Evolutionary conservation across 1,140 invertebrate genomes (phyloP), one percentile per base, ranked within the genome.

Genomic region (Idris sp.): DNA sequence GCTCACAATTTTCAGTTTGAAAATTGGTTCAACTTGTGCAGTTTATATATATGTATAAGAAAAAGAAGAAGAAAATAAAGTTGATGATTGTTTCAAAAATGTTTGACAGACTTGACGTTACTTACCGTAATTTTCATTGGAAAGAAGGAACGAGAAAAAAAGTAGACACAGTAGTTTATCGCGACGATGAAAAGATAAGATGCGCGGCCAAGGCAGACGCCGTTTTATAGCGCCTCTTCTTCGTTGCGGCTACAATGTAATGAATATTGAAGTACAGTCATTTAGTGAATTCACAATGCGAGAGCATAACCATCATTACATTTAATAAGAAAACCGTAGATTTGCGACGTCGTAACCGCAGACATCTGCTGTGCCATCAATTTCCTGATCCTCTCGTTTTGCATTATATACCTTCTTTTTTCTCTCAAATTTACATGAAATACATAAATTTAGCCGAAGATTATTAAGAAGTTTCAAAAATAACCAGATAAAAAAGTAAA

Each of bases 261-360:
- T 75, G 69, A 77, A 82, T 71, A 78, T 79, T 74, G 75, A 83
- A 83, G 81, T 56, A 83, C 76, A 79, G 80, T 84, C 62, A 86
- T 85, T 85, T 79, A 68, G 56, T 30, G 62, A 61, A 79, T 79
- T 79, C 82, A 82, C 81, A 82, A 82, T 80, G 75, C 75, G 69
- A 79, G 79, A 77, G 75, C 76, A 80, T 79, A 79, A 68, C 84
- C 75, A 49, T 85, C 78, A 86, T 86, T 86, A 83, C 69, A 83
- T 78, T 78, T 85, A 82, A 86, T 86, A 86, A 83, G 81, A 80
- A 83, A 87, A 86, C 86, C 86, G 86, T 85, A 86, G 76, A 80
- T 82, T 78, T 82, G 80, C 78, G 76, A 78, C 68, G 79, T 72
- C 65, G 68, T 35, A 61, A 38, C 65, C 46, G 48, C 48, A 76